Evolutionary conservation across 2,888 invertebrate species (phyloP), one percentile per base, ranked within the genome.

Genomic region (Aromia moschata): DNA sequence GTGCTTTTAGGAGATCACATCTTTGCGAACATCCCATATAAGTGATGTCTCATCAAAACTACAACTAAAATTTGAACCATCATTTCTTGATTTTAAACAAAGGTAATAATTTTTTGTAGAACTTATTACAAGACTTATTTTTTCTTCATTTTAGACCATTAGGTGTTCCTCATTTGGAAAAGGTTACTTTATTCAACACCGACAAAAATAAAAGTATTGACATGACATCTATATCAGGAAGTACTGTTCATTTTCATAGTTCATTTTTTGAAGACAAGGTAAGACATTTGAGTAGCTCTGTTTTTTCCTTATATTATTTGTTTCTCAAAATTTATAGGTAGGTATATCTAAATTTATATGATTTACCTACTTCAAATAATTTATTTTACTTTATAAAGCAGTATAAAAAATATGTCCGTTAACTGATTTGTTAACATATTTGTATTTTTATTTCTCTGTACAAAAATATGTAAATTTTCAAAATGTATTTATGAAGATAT

Each of bases 201-300:
- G 93, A 92, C 83, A 83, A 84, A 70, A 93, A 95, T 83, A 89
- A 89, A 77, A 94, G 91, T 76, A 87, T 98, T 76, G 93, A 94
- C 80, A 88, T 98, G 79, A 90, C 93, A 78, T 96, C 96, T 68
- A 94, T 98, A 77, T 94, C 96, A 68, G 96, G 96, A 74, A 94
- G 90, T 81, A 94, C 95, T 71, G 90, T 93, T 30, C 93, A 96
- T 84, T 98, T 98, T 85, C 96, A 98, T 82, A 96, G 96, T 76
- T 96, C 97, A 68, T 97, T 98, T 86, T 97, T 97, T 82, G 92
- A 95, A 77, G 90, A 95, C 76, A 96, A 96, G 88, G 96, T 96
- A 80, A 82, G 80, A 25, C n/a, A n/a, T n/a, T n/a, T n/a, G n/a
- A n/a, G n/a, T n/a, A n/a, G n/a, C n/a, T n/a, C n/a, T n/a, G n/a